Conservation (phyloP, 2,888 invertebrate species). For the Aphodius granarius region DNA sequence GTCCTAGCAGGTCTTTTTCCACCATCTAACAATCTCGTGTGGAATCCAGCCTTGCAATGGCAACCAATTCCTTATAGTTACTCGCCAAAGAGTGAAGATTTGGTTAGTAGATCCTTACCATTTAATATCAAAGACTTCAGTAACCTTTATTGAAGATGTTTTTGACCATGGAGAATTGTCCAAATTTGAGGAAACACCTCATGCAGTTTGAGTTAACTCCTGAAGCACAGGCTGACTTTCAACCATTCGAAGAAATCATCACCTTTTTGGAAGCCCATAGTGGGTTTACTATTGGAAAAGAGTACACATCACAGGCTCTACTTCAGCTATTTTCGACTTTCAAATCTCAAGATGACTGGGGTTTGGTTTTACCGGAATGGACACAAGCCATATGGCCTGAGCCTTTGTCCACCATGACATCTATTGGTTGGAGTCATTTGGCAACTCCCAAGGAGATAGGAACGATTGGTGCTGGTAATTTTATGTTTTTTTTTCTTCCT, state of each 20-base stretch:
- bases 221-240: not conserved
- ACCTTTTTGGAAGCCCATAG: not conserved
- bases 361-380: slow-evolving; percentile 49
- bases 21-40: not conserved
- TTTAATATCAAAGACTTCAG: not conserved
- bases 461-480: not conserved
- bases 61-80: slow-evolving; percentile 13
- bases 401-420: slow-evolving; percentile 42
- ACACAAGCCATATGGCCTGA: slow-evolving; percentile 46
- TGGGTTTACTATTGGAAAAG: not conserved
- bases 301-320: not conserved
- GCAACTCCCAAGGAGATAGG: not conserved
- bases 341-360: not conserved
- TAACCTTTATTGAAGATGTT: not conserved
- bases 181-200: not conserved
- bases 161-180: not conserved
- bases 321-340: not conserved
- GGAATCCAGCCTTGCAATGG: not conserved
- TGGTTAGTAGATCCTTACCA: not conserved
- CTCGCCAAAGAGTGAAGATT: not conserved
- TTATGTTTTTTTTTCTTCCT: not conserved
- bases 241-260: not conserved
- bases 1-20: slow-evolving; percentile 10
- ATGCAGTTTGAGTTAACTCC: not conserved
- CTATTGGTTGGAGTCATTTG: not conserved